These are phyloP conservation scores for Cichladusa arquata DNA, from an alignment of 2,113 vertebrate species.

Conservation along the genomic window DNA sequence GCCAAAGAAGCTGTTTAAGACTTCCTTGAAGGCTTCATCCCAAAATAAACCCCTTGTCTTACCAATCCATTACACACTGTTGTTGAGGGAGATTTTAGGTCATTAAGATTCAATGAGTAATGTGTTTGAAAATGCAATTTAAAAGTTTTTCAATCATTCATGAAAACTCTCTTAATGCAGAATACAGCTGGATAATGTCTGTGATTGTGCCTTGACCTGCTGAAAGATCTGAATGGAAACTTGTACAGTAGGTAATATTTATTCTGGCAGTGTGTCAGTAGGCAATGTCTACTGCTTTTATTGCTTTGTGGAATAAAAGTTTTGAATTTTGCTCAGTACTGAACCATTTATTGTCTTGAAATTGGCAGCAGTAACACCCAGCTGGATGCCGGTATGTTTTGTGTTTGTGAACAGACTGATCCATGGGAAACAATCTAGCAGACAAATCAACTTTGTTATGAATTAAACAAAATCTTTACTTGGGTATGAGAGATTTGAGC, in stretches of 20 bases:
- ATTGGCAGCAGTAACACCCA: slow-evolving; percentile 44
- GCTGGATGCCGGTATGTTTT: slow-evolving; percentile 36
- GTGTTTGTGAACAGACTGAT: background rate
- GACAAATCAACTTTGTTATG: slow-evolving; percentile 1
- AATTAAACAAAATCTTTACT: slow-evolving; percentile 42
- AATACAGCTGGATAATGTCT: background rate
- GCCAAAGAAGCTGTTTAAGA: background rate
- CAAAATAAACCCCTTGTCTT: background rate
- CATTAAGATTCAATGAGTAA: background rate
- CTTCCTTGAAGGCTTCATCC: background rate
- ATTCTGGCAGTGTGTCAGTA: slow-evolving; percentile 30
- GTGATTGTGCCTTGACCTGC: background rate
- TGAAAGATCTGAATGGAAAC: slow-evolving; percentile 50
- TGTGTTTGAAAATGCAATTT: background rate
- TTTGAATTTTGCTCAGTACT: slow-evolving; percentile 9
- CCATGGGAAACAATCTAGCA: slow-evolving; percentile 45
- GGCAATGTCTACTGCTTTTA: slow-evolving; percentile 34
- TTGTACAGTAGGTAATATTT: slow-evolving; percentile 45
- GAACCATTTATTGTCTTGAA: slow-evolving; percentile 48
- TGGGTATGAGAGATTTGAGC: slow-evolving; percentile 6
- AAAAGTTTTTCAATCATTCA: background rate
- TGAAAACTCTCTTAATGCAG: background rate
- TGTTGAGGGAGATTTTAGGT: background rate
- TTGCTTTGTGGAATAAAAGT: slow-evolving; percentile 34
- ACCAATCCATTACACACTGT: background rate